Percentiles rank a stretch among this genome's conserved stretches.
phyloP scores from a whole-genome alignment of 1,140 invertebrate species.

The Rhopalosiphum maidis region DNA sequence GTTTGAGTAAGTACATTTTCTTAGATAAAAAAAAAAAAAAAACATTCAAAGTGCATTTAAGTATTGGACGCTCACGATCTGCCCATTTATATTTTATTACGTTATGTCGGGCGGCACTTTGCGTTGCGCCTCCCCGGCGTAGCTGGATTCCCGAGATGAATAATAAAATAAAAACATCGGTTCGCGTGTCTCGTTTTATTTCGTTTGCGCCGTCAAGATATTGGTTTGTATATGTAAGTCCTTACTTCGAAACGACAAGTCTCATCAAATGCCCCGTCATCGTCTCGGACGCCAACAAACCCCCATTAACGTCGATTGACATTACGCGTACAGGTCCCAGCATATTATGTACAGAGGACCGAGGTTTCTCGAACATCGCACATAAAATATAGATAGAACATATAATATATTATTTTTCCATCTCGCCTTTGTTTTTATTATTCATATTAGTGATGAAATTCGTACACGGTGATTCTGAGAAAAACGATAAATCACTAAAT shows the following conservation, averaged over 20 bases:
- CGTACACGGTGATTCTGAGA: too few species aligned
- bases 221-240: not conserved
- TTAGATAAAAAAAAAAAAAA: not conserved
- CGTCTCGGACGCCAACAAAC: not conserved
- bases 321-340: not conserved
- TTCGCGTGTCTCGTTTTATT: not conserved
- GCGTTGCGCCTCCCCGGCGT: too few species aligned
- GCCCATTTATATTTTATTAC: not conserved
- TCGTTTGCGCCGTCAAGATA: not conserved
- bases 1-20: not conserved
- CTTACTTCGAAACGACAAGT: not conserved
- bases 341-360: too few species aligned
- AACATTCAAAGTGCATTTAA: not conserved
- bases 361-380: not conserved
- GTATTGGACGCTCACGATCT: not conserved
- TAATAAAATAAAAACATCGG: not conserved
- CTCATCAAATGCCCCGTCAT: not conserved
- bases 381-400: not conserved
- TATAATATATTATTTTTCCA: not conserved
- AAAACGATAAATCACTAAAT: too few species aligned
- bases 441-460: too few species aligned
- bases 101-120: not conserved
- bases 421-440: not conserved
- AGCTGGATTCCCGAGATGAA: not conserved
- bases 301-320: not conserved